phyloP scores from a whole-genome alignment of 2,888 invertebrate genomes.

The Netelia melanura region DNA sequence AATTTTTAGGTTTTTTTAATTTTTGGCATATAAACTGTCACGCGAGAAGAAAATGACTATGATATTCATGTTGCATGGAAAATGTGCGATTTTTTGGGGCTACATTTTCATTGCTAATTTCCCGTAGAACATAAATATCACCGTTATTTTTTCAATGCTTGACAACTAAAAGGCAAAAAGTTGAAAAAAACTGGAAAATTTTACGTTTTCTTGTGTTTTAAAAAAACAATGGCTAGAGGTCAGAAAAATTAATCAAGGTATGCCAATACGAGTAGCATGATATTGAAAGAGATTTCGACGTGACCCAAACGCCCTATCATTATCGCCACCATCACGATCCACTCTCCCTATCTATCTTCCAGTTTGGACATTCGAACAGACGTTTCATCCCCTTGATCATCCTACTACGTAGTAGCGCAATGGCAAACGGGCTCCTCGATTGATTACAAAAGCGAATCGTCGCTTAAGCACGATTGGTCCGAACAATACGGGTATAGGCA shows the following conservation, averaged over 20 bases:
- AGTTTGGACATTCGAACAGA: neutral
- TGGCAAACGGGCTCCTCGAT: slow-evolving; percentile 17
- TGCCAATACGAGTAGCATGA: neutral
- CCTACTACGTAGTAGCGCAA: neutral
- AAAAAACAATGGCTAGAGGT: neutral
- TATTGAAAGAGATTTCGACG: neutral
- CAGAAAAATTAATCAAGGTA: no score
- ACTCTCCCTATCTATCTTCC: neutral
- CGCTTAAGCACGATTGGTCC: slow-evolving; percentile 41
- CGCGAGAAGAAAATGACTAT: no score
- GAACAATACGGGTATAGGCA: slow-evolving; percentile 16
- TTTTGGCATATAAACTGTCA: no score
- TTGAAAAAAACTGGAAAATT: no score
- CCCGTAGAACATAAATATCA: no score
- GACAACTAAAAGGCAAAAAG: no score
- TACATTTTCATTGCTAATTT: no score
- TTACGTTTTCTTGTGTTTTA: neutral
- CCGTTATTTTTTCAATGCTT: no score
- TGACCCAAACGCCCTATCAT: neutral
- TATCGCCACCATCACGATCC: neutral
- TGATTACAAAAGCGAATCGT: slow-evolving; percentile 54
- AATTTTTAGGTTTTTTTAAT: no score
- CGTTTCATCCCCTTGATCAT: neutral
- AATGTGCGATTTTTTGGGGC: no score
- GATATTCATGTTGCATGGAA: no score